Evolutionary conservation across 2,113 vertebrate species (phyloP).

Genomic region (Leuciscus idus): DNA sequence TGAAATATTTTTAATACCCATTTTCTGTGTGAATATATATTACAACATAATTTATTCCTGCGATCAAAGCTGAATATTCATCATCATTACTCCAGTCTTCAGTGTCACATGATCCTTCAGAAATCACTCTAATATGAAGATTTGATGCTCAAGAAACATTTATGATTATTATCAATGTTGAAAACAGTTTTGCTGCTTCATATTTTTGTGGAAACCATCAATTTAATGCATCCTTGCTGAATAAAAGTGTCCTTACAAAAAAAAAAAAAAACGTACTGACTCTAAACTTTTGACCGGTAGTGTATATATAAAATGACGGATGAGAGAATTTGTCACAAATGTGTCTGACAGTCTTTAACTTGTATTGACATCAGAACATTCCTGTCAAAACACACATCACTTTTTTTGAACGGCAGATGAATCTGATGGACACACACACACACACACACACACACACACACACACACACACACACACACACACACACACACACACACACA

Average conservation of each 20-base stretch:
- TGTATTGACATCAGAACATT: neutral
- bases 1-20: neutral
- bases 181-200: neutral
- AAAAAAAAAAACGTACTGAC: no score
- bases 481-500: no score
- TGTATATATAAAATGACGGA: no score
- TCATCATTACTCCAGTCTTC: neutral
- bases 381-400: neutral
- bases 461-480: no score
- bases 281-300: no score
- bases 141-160: neutral
- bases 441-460: neutral
- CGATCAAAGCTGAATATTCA: neutral
- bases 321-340: no score
- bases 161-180: neutral
- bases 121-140: neutral
- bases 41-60: neutral
- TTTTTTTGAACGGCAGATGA: neutral
- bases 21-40: neutral
- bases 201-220: neutral
- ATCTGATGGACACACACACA: neutral
- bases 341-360: no score
- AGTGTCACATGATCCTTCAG: neutral
- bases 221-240: no score
- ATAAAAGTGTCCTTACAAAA: no score